Evolutionary conservation across 1,140 invertebrate species (phyloP), one percentile per base, ranked within the genome.

Genomic region (Lerema accius): DNA sequence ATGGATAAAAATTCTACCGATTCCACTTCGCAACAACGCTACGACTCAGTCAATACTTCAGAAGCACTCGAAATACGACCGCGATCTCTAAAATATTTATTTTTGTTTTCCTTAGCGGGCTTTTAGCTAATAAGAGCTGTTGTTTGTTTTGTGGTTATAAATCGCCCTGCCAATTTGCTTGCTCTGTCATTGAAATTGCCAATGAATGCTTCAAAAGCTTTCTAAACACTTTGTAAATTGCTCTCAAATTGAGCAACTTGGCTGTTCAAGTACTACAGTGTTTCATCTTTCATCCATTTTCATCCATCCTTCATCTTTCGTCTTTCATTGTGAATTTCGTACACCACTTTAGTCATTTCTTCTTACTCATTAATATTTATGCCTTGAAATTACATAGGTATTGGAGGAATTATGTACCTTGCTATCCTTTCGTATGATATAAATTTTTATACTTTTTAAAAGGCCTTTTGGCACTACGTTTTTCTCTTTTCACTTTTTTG

Each of bases 81-180:
- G 55, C 51, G 43, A 45, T 55, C 11, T 17, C 19, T 56, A 11
- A 37, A 56, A 64, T 56, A 58, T 58, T 59, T 35, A 40, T 51
- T 63, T 7, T 51, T 50, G 62, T 58, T 58, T 43, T 49, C 43
- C 45, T 55, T 43, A 64, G 16, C 32, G 13, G 32, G 51, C 28
- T 65, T 59, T 65, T 65, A 59, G 63, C 63, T 65, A 59, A 65
- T 65, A 65, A 65, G 50, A 14, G 35, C 15, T 39, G 37, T 51
- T 49, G 46, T 59, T 49, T 65, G 46, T 64, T 59, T 65, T 23
- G 43, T 15, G 40, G 45, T 39, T 59, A 56, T 35, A 64, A 64
- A 63, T 63, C 32, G 50, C 19, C 13, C 15, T 16, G 53, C 53
- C 56, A 58, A 65, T 59, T 65, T 40, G 28, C 16, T 45, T 15